A percentile compares a stretch with the other conserved stretches of the same genome.
phyloP scores from a whole-genome alignment of 1,140 invertebrate genomes.

The Leptinotarsa lineolata region DNA sequence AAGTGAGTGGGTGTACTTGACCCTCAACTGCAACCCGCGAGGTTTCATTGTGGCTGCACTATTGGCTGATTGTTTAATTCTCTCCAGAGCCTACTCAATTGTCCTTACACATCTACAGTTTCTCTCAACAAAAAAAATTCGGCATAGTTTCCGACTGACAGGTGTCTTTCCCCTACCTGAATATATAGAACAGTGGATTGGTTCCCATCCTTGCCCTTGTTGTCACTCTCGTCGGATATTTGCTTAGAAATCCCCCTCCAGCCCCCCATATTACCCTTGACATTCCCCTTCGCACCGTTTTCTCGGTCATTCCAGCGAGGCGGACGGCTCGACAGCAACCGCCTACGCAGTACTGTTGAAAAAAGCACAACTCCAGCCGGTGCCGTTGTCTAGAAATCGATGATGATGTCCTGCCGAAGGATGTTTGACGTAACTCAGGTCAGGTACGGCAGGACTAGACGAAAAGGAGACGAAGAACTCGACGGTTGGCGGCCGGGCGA shows the following conservation, averaged over 20 bases:
- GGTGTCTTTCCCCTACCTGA: too few relatives aligned
- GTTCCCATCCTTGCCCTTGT: background rate
- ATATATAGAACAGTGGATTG: background rate
- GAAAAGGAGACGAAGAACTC: constrained; percentile 29
- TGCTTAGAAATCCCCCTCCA: background rate
- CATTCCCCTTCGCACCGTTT: constrained; percentile 5
- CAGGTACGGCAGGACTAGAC: constrained; percentile 39
- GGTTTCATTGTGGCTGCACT: too few relatives aligned
- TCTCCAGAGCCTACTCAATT: too few relatives aligned
- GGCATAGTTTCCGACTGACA: too few relatives aligned
- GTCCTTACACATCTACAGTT: too few relatives aligned
- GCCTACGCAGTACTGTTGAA: background rate
- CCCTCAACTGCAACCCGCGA: too few relatives aligned
- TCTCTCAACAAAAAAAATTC: too few relatives aligned
- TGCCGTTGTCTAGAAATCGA: constrained; percentile 12
- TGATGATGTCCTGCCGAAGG: constrained; percentile 42
- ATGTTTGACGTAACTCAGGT: constrained; percentile 48
- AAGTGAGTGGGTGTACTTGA: too few relatives aligned
- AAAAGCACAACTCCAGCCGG: background rate
- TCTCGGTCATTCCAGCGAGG: background rate
- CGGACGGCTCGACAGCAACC: background rate
- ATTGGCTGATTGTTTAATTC: too few relatives aligned
- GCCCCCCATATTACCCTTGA: constrained; percentile 11
- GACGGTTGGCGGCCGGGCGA: constrained; percentile 23
- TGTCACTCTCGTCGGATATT: background rate